Evolutionary conservation across 2,797 vertebrate species (phyloP).

Genomic region (Loriculus beryllinus): DNA sequence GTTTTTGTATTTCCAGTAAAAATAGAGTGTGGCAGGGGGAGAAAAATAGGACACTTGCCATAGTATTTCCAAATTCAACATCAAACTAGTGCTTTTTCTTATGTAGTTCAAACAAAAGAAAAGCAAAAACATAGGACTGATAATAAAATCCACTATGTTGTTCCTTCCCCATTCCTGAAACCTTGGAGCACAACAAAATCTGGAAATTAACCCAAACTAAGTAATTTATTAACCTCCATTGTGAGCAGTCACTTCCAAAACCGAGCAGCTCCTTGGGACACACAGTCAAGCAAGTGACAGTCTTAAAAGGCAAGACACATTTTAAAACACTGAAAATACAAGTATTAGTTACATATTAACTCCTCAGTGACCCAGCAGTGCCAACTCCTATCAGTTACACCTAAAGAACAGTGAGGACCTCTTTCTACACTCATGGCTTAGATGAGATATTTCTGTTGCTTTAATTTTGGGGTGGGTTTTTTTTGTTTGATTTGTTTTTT

Average conservation of each 20-base stretch:
- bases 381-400: background rate
- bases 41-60: background rate
- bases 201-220: background rate
- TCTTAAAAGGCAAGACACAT: background rate
- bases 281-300: background rate
- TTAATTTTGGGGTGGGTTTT: background rate
- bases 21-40: background rate
- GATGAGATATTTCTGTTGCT: background rate
- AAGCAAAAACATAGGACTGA: background rate
- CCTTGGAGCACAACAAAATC: background rate
- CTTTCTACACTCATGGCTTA: background rate
- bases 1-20: background rate
- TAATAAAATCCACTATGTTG: background rate
- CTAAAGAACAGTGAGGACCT: background rate
- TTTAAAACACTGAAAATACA: background rate
- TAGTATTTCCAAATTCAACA: background rate
- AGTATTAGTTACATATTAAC: background rate
- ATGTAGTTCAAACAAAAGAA: background rate
- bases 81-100: background rate
- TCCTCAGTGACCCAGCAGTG: background rate
- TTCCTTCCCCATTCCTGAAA: background rate
- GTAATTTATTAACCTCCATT: background rate
- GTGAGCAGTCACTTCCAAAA: background rate
- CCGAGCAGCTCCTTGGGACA: background rate
- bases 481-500: background rate